Percentiles rank a stretch among this genome's conserved stretches.
Evolutionary conservation across 2,113 vertebrate genomes (phyloP).

Genomic region (Nibea albiflora): DNA sequence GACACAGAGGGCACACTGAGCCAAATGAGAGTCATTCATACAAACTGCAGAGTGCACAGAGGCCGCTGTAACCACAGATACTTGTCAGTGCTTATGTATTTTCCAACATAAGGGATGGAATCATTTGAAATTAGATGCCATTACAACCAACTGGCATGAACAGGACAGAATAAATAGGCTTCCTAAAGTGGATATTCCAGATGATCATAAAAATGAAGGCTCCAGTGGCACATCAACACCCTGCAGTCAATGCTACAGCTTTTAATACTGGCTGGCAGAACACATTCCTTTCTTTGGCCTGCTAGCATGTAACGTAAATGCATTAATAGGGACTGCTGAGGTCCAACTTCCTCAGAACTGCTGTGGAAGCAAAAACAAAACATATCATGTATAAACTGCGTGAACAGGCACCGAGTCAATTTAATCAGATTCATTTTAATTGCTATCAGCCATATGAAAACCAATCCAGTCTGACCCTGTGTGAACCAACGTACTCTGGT

Average conservation of each 20-base stretch:
- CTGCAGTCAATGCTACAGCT: not conserved
- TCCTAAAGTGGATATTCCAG: slow-evolving; percentile 6
- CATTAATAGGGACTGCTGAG: not conserved
- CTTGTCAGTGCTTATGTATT: slow-evolving; percentile 18
- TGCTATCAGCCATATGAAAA: not conserved
- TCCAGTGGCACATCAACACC: not conserved
- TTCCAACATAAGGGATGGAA: not conserved
- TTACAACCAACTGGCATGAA: not conserved
- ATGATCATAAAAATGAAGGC: slow-evolving; percentile 10
- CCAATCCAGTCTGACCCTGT: not conserved
- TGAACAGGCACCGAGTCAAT: not conserved
- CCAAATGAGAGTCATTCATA: slow-evolving; percentile 13
- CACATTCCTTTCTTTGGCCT: not conserved
- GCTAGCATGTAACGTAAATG: not conserved
- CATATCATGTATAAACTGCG: not conserved
- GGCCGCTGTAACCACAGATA: not conserved
- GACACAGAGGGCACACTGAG: not conserved
- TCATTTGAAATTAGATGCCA: not conserved
- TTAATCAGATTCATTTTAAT: not conserved
- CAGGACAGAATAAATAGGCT: slow-evolving; percentile 3
- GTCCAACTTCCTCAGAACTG: not conserved
- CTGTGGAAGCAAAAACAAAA: not conserved
- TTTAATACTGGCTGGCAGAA: not conserved
- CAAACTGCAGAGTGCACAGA: not conserved
- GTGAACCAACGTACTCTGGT: not conserved